Base-by-base conservation (phyloP, 2,888 invertebrate species). In the Pachliopta kotzebuea region DNA sequence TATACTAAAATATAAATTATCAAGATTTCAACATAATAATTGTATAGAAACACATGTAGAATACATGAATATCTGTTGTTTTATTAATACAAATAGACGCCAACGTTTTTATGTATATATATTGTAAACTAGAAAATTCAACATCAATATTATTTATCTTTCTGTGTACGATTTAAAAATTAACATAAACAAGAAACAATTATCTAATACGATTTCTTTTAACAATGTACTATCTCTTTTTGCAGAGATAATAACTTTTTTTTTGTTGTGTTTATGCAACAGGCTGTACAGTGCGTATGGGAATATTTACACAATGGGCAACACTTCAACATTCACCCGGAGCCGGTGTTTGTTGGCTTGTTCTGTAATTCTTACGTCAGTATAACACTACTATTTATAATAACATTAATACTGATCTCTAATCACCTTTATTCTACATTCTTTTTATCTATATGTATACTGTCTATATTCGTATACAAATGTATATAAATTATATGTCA, bases 281-380 rank as follows among this genome's bases (percentile, higher is more conserved):
- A 52, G 14, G 50, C 14, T 45, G 45, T 18, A n/a, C 18, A 7
- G 45, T 4, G 45, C 3, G 18, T n/a, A 45, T 45, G 45, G 45
- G 45, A 45, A 45, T 45, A n/a, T 45, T 45, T n/a, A n/a, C n/a
- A 45, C 45, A 45, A 45, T 45, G n/a, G n/a, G n/a, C n/a, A 45
- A 45, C 45, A 45, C 45, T n/a, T 42, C 42, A 45, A 45, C 45
- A 45, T 45, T 45, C 45, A 45, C 45, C 45, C 45, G 45, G 45
- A n/a, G 45, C 18, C 45, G 45, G 45, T n/a, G 7, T 45, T 45
- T n/a, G 9, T 37, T 37, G 45, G 11, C 7, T n/a, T 2, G n/a
- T 45, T 45, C 18, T 45, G 45, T 45, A 45, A 45, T 18, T 45
- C 45, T 45, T 45, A 45, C n/a, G 45, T 45, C n/a, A 42, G 42